Conservation (phyloP, 2,888 invertebrate genomes). For the Crematogaster levior region DNA sequence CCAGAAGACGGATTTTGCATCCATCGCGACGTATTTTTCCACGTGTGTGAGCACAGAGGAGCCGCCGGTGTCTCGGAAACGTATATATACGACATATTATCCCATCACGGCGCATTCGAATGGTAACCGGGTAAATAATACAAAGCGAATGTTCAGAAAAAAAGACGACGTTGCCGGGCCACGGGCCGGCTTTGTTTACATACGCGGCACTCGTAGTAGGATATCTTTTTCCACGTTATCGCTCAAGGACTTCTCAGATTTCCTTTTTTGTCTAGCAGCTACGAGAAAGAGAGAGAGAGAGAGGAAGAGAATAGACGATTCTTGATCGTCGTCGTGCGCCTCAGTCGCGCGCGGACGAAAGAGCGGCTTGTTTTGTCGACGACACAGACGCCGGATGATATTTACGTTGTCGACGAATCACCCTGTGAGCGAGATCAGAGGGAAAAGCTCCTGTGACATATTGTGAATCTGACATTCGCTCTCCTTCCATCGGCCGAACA, state of each 20-base stretch:
- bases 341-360: background rate
- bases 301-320: background rate
- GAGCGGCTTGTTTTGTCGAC: background rate
- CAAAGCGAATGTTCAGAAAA: constrained; percentile 18
- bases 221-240: constrained; percentile 7
- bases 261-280: constrained; percentile 32
- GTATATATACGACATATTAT: background rate
- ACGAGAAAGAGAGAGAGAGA: background rate
- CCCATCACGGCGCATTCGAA: background rate
- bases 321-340: background rate
- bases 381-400: too few species aligned
- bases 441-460: background rate
- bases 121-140: background rate
- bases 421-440: background rate
- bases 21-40: background rate
- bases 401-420: background rate
- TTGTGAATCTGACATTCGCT: background rate
- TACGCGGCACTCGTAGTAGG: background rate
- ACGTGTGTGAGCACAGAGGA: background rate
- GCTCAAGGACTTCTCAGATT: constrained; percentile 68
- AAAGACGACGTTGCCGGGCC: background rate
- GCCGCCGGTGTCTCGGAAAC: too few species aligned
- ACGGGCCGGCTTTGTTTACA: constrained; percentile 10
- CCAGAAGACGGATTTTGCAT: too few species aligned
- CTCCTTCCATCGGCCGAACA: background rate